Evolutionary conservation across 1,140 invertebrate genomes (phyloP).

Genomic region (Euura lappo): DNA sequence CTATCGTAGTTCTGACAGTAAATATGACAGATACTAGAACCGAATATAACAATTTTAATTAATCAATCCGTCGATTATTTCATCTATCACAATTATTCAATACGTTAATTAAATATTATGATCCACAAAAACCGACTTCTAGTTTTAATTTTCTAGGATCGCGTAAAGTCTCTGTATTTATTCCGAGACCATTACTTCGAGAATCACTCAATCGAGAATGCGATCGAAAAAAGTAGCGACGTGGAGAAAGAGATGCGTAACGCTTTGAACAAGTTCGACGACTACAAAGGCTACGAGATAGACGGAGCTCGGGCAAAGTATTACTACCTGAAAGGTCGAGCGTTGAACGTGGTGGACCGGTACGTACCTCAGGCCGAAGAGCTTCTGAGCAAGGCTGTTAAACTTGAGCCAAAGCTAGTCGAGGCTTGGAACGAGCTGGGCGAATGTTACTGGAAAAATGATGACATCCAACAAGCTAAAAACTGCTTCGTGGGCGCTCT

Average conservation of each 20-base stretch:
- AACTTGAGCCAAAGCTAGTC: constrained; percentile 80
- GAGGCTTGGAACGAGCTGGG: constrained; percentile 91
- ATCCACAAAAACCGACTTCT: not conserved
- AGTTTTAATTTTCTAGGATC: constrained; percentile 61
- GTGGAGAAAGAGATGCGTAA: constrained; percentile 72
- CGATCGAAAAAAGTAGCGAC: constrained; percentile 69
- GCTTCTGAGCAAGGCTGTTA: constrained; percentile 81
- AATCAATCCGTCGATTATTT: no score
- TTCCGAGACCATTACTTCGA: constrained; percentile 84
- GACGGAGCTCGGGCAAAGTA: constrained; percentile 70
- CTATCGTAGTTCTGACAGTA: constrained; percentile 55
- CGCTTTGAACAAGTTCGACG: constrained; percentile 69
- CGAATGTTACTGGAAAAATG: constrained; percentile 89
- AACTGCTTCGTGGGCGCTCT: constrained; percentile 86
- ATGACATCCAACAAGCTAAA: constrained; percentile 80
- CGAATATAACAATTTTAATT: no score
- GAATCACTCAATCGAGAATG: constrained; percentile 72
- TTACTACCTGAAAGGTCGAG: constrained; percentile 77
- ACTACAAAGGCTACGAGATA: constrained; percentile 70
- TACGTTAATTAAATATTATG: not conserved
- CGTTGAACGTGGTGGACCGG: constrained; percentile 75
- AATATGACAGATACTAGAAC: constrained; percentile 4
- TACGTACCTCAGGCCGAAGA: constrained; percentile 76
- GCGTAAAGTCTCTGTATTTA: constrained; percentile 71
- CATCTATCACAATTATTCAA: no score